These are phyloP conservation scores for Natrix natrix DNA, from an alignment of 2,797 vertebrate genomes.

Conservation along the genomic window DNA sequence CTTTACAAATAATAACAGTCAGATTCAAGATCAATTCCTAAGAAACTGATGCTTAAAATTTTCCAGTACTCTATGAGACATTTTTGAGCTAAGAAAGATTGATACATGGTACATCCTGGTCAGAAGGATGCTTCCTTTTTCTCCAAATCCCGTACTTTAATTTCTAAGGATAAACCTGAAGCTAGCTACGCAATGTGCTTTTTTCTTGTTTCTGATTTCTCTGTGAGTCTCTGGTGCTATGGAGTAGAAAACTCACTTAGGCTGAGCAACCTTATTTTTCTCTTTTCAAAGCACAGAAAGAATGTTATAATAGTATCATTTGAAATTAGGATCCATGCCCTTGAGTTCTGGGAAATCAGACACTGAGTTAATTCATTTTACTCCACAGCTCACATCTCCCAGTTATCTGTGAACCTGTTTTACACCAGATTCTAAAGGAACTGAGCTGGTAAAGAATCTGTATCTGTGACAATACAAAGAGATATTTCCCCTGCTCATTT, in stretches of 20 bases:
- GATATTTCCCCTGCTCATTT: slow-evolving; percentile 4
- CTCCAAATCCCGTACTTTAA: not conserved
- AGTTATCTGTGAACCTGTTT: not conserved
- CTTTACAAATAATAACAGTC: not conserved
- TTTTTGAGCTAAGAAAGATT: not conserved
- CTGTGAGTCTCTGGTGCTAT: too few relatives aligned
- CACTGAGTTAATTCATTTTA: not conserved
- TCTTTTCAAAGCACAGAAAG: not conserved
- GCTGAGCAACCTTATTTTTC: not conserved
- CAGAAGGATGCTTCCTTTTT: not conserved
- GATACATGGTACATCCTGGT: not conserved
- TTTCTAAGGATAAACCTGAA: not conserved
- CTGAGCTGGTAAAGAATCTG: not conserved
- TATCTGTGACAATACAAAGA: not conserved
- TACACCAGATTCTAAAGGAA: not conserved
- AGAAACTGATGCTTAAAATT: not conserved
- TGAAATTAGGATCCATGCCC: slow-evolving; percentile 8
- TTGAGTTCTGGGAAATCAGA: not conserved
- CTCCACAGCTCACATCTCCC: not conserved
- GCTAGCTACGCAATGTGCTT: not conserved
- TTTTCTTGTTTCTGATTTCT: not conserved
- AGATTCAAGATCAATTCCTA: not conserved
- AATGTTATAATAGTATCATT: not conserved
- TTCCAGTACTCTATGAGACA: not conserved
- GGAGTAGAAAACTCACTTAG: not conserved